Evolutionary conservation across 1,140 invertebrate genomes (phyloP).

Genomic region (Aporrectodea caliginosa): DNA sequence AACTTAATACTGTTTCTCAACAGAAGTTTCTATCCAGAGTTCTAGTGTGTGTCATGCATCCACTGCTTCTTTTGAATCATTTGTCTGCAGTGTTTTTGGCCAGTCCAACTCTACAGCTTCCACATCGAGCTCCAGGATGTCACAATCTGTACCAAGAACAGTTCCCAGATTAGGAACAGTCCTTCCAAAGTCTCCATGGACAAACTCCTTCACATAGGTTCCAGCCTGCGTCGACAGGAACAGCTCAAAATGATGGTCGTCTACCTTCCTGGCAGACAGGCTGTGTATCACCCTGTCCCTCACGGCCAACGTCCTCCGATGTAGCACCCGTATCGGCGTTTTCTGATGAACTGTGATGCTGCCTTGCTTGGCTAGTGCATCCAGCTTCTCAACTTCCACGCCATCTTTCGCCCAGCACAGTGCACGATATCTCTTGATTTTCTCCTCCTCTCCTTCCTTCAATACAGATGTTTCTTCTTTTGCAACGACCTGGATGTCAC

Average conservation of each 20-base stretch:
- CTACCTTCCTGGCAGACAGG: slow-evolving; percentile 17
- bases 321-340: slow-evolving; percentile 28
- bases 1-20: too few relatives aligned
- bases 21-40: too few relatives aligned
- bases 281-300: slow-evolving; percentile 19
- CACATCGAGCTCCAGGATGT: slow-evolving; percentile 69
- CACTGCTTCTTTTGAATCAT: too few relatives aligned
- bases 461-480: slow-evolving; percentile 32
- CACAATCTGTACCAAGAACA: slow-evolving; percentile 61
- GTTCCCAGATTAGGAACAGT: slow-evolving; percentile 70
- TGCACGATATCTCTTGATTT: slow-evolving; percentile 32
- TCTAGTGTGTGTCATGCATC: too few relatives aligned
- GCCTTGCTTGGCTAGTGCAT: not conserved
- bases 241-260: slow-evolving; percentile 50
- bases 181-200: slow-evolving; percentile 88
- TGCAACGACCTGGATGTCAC: slow-evolving; percentile 24
- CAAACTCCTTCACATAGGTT: slow-evolving; percentile 95
- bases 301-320: slow-evolving; percentile 16
- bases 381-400: slow-evolving; percentile 14
- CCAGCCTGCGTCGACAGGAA: slow-evolving; percentile 81
- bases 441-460: slow-evolving; percentile 35
- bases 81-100: too few relatives aligned
- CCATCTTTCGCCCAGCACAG: slow-evolving; percentile 23
- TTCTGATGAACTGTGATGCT: slow-evolving; percentile 27
- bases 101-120: slow-evolving; percentile 59